These are phyloP conservation scores for Actias luna DNA, from an alignment of 2,888 invertebrate genomes.

Conservation along the genomic window DNA sequence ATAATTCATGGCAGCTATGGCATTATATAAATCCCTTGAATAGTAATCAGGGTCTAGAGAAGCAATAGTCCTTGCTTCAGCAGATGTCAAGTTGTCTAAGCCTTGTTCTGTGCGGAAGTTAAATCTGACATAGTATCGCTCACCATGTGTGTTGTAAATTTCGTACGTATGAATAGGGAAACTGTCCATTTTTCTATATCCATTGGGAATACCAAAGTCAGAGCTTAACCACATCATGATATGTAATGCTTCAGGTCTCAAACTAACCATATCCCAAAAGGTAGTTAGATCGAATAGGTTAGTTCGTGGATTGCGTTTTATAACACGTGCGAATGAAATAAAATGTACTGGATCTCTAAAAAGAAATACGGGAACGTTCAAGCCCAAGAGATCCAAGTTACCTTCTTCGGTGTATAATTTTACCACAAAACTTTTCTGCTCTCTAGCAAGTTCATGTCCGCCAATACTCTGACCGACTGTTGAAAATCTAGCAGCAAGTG, in stretches of 20 bases:
- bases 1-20: slow-evolving; percentile 86
- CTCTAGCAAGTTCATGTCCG: slow-evolving; percentile 90
- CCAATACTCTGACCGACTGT: slow-evolving; percentile 91
- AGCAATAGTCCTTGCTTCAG: slow-evolving; percentile 84
- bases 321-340: slow-evolving; percentile 92
- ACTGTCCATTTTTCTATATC: slow-evolving; percentile 93
- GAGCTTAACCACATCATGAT: slow-evolving; percentile 89
- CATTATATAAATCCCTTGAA: slow-evolving; percentile 90
- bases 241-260: slow-evolving; percentile 90
- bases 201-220: slow-evolving; percentile 94
- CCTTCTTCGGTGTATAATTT: slow-evolving; percentile 96
- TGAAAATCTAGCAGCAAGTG: slow-evolving; percentile 88
- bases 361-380: slow-evolving; percentile 93
- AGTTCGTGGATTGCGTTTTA: slow-evolving; percentile 94
- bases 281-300: slow-evolving; percentile 90
- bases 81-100: slow-evolving; percentile 86
- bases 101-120: slow-evolving; percentile 95
- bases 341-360: slow-evolving; percentile 92
- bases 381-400: slow-evolving; percentile 92
- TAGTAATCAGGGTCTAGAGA: slow-evolving; percentile 91
- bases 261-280: slow-evolving; percentile 93
- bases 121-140: slow-evolving; percentile 91
- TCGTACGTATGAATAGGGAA: slow-evolving; percentile 96
- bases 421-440: slow-evolving; percentile 92
- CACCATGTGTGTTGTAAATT: slow-evolving; percentile 87